phyloP scores from a whole-genome alignment of 2,797 vertebrate genomes.

The Schizothorax lantsangensis region DNA sequence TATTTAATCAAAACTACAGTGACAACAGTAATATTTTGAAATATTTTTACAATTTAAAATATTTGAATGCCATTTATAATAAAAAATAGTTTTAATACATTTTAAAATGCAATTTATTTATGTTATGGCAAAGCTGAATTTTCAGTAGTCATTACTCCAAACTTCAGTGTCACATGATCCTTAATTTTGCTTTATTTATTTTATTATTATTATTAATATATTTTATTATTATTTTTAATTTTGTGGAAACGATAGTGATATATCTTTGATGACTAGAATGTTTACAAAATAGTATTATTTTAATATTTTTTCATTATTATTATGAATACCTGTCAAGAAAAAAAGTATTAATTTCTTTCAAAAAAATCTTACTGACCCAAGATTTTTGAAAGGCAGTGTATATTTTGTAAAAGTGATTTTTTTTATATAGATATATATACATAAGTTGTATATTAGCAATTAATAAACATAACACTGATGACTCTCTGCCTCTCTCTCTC shows the following conservation, averaged over 20 bases:
- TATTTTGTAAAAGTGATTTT: not conserved
- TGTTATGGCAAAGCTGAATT: not conserved
- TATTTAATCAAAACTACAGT: not conserved
- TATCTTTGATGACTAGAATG: not conserved
- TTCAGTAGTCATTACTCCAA: not conserved
- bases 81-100: not conserved
- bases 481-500: no score
- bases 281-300: not conserved
- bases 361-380: no score
- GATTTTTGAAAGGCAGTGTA: no score
- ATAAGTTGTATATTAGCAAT: no score
- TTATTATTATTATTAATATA: no score
- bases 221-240: not conserved
- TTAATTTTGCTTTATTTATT: not conserved
- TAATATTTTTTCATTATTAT: not conserved
- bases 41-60: not conserved
- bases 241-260: not conserved
- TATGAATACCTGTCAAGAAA: not conserved
- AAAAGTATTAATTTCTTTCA: not conserved
- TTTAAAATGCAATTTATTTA: not conserved
- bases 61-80: not conserved
- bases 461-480: no score
- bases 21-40: not conserved
- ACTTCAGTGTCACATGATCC: not conserved
- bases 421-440: no score